These are phyloP conservation scores for Melinopterus prodromus DNA, from an alignment of 2,888 invertebrate species.

Conservation along the genomic window DNA sequence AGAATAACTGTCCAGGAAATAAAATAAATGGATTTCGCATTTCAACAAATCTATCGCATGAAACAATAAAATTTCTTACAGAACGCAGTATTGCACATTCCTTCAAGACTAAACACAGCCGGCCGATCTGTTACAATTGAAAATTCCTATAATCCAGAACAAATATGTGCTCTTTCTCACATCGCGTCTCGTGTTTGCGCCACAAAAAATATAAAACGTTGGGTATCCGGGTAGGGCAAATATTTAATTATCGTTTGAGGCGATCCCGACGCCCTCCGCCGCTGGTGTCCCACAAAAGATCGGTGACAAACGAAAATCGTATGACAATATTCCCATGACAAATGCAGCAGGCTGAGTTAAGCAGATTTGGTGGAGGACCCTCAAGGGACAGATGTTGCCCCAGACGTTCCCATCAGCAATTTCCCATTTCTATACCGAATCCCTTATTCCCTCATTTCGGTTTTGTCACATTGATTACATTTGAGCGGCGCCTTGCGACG, in stretches of 20 bases:
- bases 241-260: constrained; percentile 18
- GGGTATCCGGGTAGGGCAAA: not conserved
- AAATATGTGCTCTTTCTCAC: not conserved
- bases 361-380: constrained; percentile 14
- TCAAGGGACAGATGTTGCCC: constrained; percentile 18
- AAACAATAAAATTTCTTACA: too few species aligned
- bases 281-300: constrained; percentile 17
- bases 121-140: not conserved
- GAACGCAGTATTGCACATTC: too few species aligned
- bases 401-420: constrained; percentile 16
- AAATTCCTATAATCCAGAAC: not conserved
- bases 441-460: constrained; percentile 11
- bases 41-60: too few species aligned
- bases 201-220: not conserved
- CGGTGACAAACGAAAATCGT: constrained; percentile 11
- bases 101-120: too few species aligned
- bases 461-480: constrained; percentile 6
- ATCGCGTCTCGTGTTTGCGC: not conserved
- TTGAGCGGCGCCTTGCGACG: not conserved
- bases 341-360: constrained; percentile 15
- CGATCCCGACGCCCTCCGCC: not conserved
- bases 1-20: too few species aligned
- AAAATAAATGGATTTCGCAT: too few species aligned
- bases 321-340: constrained; percentile 19
- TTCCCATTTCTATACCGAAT: constrained; percentile 7